phyloP scores from a whole-genome alignment of 2,888 invertebrate species.

The Drosophila testacea region DNA sequence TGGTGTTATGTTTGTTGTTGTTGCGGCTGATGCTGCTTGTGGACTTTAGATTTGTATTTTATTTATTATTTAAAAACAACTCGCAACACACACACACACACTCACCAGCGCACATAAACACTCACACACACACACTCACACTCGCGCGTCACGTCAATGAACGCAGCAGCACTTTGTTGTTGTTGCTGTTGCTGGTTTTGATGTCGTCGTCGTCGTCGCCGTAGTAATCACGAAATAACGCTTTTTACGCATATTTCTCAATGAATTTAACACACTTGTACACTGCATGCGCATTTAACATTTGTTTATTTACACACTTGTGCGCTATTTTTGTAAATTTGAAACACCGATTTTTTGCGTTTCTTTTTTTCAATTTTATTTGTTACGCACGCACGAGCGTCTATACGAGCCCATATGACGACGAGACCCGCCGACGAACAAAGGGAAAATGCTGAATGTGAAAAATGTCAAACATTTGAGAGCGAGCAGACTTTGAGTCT shows the following conservation, averaged over 20 bases:
- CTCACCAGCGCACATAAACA: slow-evolving; percentile 44
- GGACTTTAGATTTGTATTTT: slow-evolving; percentile 43
- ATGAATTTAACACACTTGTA: slow-evolving; percentile 52
- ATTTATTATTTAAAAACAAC: slow-evolving; percentile 71
- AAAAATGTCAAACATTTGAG: slow-evolving; percentile 74
- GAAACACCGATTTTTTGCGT: slow-evolving; percentile 54
- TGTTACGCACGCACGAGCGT: slow-evolving; percentile 73
- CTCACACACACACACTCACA: slow-evolving; percentile 56
- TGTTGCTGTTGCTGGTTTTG: slow-evolving; percentile 38
- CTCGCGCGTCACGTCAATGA: slow-evolving; percentile 81
- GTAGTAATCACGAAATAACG: slow-evolving; percentile 65
- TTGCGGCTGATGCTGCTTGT: slow-evolving; percentile 42
- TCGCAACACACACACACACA: slow-evolving; percentile 56
- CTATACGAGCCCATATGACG: slow-evolving; percentile 74
- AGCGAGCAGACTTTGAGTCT: slow-evolving; percentile 74
- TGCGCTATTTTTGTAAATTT: slow-evolving; percentile 51
- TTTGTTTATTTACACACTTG: slow-evolving; percentile 77
- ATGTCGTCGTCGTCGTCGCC: slow-evolving; percentile 62
- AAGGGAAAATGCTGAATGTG: slow-evolving; percentile 80
- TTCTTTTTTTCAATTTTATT: slow-evolving; percentile 66
- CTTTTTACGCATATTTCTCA: slow-evolving; percentile 75
- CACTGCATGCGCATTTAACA: slow-evolving; percentile 47
- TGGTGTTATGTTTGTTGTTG: slow-evolving; percentile 60
- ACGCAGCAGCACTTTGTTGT: slow-evolving; percentile 72
- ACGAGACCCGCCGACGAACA: slow-evolving; percentile 81